Conservation (phyloP, 1,140 invertebrate species). For the Meloidogyne exigua region DNA sequence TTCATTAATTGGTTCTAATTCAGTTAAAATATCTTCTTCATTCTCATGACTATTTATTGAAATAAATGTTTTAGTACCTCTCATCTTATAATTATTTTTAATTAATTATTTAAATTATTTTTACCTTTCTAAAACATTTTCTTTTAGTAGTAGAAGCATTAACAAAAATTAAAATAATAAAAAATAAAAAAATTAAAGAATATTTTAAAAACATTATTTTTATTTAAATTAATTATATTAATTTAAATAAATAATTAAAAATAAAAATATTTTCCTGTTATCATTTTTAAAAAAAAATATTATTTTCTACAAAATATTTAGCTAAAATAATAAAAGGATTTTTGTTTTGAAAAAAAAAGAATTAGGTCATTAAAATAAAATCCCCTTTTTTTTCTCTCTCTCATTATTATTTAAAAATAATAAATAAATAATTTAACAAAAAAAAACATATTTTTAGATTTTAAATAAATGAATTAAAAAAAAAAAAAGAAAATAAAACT, state of each 20-base stretch:
- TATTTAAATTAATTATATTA: background rate
- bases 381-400: no score
- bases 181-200: background rate
- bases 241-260: background rate
- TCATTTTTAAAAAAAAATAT: background rate
- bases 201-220: background rate
- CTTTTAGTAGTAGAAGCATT: no score
- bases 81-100: background rate
- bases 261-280: background rate
- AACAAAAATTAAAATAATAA: background rate
- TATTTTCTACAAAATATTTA: background rate
- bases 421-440: background rate
- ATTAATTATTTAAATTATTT: background rate
- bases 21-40: background rate
- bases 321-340: background rate
- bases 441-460: background rate
- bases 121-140: background rate
- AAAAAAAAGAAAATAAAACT: background rate
- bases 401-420: background rate
- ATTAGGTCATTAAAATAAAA: conserved; percentile 5
- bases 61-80: conserved; percentile 1
- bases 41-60: background rate
- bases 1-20: background rate
- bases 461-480: background rate
- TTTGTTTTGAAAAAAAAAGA: background rate